Base-by-base conservation (phyloP, 2,888 invertebrate species). In the Rhodophaea formosa region DNA sequence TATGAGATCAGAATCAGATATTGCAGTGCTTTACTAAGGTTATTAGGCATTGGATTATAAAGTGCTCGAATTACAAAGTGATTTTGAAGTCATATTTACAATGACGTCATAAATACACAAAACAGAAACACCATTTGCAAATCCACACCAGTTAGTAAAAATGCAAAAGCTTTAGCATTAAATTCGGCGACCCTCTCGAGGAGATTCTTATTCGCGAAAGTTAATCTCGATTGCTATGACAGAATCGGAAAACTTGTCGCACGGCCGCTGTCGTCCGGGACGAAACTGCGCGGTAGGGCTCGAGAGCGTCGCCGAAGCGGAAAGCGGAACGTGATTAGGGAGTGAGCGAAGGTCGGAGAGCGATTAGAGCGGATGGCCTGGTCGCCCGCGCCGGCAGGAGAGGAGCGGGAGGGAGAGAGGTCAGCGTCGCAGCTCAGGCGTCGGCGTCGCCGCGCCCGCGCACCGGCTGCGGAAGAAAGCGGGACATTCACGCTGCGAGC, bases 241-340 rank as follows among this genome's bases (percentile, higher is more conserved):
- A 70, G 70, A 76, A 71, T 69, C 62, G 64, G 72, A 72, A 68
- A 73, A 75, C 74, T 72, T 66, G 59, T 66, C 70, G 60, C 64
- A 6, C 29, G 16, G 52, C 5, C 23, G n/a, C 23, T 23, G 46
- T 1, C 39, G 39, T 39, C 39, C 2, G 12, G 10, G 1, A n/a
- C 39, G n/a, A 8, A 12, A 39, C 6, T n/a, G 35, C 35, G 35
- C 39, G 39, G n/a, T n/a, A 12, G 1, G 6, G n/a, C 12, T 51
- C 52, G 55, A 42, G 43, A 45, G 51, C 30, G 39, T 53, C 57
- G 47, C 49, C 42, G 47, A 35, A 3, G 14, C 30, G 57, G 44
- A 51, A 29, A 53, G 55, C 43, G 47, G 39, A 16, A 52, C 35
- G 32, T 23, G 23, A 3, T 3, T 5, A 5, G 23, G 23, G 23